Base-by-base conservation (phyloP, 2,888 invertebrate genomes). In the Panzeria rudis region DNA sequence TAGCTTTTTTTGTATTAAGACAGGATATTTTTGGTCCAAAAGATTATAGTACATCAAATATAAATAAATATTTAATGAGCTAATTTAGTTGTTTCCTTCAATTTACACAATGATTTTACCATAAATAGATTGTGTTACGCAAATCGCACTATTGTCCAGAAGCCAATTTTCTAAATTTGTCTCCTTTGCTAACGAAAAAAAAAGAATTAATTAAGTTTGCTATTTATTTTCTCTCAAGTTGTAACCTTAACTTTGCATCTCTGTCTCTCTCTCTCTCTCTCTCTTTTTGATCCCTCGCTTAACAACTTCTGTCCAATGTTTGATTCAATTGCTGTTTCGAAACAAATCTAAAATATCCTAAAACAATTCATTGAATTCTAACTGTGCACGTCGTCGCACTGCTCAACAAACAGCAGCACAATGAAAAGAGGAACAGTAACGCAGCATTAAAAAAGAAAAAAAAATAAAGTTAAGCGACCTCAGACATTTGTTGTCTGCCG, bases 401-500 rank as follows among this genome's bases (percentile, higher is more conserved):
- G 54, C 11, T 38, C 54, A 69, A 25, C 15, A 56, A 56, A 66
- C 66, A 66, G 20, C 77, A 82, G 50, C 82, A 52, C 69, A 62
- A 78, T 82, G 68, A 54, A 81, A 73, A 68, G 72, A 68, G 72
- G 72, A 81, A 75, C 29, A 79, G 44, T 13, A 41, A 71, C 20
- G 54, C 71, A 79, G 38, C 50, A 59, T 25, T 5, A 35, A 17
- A 25, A 50, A 62, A 38, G 29, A 29, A 29, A 44, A 61, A 44
- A 64, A 50, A 62, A 66, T 72, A 29, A 68, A 73, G 20, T 61
- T 29, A 79, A 82, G 79, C 85, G 75, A 75, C 78, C 83, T 83
- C 85, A 83, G 83, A 85, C 83, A 85, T 83, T 69, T 85, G 75
- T 85, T 85, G 85, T 85, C 85, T 83, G 85, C 85, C 78, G 83